Conservation (phyloP, 2,113 vertebrate species). For the Passer domesticus region DNA sequence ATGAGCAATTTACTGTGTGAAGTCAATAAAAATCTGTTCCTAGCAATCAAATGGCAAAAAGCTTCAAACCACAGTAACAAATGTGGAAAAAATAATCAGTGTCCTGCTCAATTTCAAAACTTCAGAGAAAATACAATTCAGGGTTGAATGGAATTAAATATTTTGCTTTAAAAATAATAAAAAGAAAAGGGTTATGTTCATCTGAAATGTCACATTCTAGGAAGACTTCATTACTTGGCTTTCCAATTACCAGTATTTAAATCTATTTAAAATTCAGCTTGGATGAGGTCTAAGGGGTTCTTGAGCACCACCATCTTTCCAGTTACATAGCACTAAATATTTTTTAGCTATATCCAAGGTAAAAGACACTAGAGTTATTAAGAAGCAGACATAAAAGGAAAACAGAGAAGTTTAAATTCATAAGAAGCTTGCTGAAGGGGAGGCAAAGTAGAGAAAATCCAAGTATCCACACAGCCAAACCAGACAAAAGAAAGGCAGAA, state of each 20-base stretch:
- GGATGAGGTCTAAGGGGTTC: background rate
- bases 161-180: background rate
- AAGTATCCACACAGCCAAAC: background rate
- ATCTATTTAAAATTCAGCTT: background rate
- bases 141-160: background rate
- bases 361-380: background rate
- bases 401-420: background rate
- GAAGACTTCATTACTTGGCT: background rate
- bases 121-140: background rate
- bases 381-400: background rate
- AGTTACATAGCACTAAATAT: background rate
- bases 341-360: background rate
- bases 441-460: background rate
- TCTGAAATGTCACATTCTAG: background rate
- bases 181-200: background rate
- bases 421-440: background rate
- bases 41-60: background rate
- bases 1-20: background rate
- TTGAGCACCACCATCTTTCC: background rate
- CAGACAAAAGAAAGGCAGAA: background rate
- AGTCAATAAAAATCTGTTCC: background rate
- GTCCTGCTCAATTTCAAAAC: background rate
- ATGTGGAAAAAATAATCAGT: background rate
- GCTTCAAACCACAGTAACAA: background rate
- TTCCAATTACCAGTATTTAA: background rate